A percentile compares a stretch with the other conserved stretches of the same genome.
Conservation (phyloP, 2,888 invertebrate genomes). For the Agrotis puta region DNA sequence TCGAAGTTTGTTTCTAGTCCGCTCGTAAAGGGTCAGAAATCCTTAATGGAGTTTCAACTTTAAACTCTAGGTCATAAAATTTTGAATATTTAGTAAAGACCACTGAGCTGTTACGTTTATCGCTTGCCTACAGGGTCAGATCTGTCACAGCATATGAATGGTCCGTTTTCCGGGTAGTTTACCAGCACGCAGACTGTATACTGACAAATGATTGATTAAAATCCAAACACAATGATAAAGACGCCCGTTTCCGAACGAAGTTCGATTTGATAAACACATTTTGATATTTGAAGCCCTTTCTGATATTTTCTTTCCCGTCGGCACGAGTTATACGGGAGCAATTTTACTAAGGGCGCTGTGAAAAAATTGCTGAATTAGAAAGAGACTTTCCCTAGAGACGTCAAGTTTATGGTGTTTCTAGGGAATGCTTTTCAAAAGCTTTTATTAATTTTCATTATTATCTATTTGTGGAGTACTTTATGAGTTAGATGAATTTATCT, state of each 20-base stretch:
- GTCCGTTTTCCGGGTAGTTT: slow-evolving; percentile 39
- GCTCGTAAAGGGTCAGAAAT: too few relatives aligned
- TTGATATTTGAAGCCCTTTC: slow-evolving; percentile 21
- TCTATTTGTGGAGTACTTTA: slow-evolving; percentile 3
- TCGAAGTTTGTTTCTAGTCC: too few relatives aligned
- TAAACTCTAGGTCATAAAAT: too few relatives aligned
- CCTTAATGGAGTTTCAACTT: too few relatives aligned
- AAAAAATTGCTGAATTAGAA: background rate
- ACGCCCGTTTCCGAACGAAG: slow-evolving; percentile 42
- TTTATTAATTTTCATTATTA: too few relatives aligned
- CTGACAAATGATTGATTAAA: slow-evolving; percentile 61
- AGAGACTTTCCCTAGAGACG: background rate
- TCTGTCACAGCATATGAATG: slow-evolving; percentile 41
- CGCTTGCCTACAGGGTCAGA: background rate
- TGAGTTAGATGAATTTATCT: too few relatives aligned
- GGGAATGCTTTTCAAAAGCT: too few relatives aligned
- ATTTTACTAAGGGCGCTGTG: background rate
- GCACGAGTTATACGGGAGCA: slow-evolving; percentile 6
- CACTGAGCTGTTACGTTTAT: too few relatives aligned
- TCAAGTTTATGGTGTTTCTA: slow-evolving; percentile 6
- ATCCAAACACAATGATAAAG: slow-evolving; percentile 32
- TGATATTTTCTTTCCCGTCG: slow-evolving; percentile 5
- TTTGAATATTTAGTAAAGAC: too few relatives aligned
- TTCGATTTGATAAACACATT: slow-evolving; percentile 37
- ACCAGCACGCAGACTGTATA: slow-evolving; percentile 22